Evolutionary conservation across 2,888 invertebrate genomes (phyloP).

Genomic region (Polyploca ridens): DNA sequence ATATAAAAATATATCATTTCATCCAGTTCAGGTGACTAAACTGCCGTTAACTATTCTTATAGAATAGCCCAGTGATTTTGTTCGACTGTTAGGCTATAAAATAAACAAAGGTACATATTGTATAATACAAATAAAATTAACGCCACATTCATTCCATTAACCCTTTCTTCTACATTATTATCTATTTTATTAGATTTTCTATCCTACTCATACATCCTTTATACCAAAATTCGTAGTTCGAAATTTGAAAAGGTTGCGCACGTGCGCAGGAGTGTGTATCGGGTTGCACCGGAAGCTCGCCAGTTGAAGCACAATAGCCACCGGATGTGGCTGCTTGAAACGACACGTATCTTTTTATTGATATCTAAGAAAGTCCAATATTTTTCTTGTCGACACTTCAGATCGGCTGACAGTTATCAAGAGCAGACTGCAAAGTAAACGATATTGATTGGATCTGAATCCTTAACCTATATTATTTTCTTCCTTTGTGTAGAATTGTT

Average conservation of each 20-base stretch:
- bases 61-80: not conserved
- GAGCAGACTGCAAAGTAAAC: slow-evolving; percentile 40
- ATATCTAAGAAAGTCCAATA: slow-evolving; percentile 81
- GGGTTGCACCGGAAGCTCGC: slow-evolving; percentile 81
- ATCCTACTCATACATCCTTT: slow-evolving; percentile 51
- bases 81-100: not conserved
- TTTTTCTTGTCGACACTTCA: slow-evolving; percentile 75
- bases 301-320: slow-evolving; percentile 77
- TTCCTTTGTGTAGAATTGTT: not conserved
- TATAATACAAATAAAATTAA: not conserved
- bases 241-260: slow-evolving; percentile 81
- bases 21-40: no score
- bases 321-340: slow-evolving; percentile 83
- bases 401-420: slow-evolving; percentile 61
- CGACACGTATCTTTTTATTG: slow-evolving; percentile 84
- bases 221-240: slow-evolving; percentile 67
- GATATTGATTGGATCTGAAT: slow-evolving; percentile 43
- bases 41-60: no score
- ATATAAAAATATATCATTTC: no score
- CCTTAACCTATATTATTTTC: slow-evolving; percentile 5
- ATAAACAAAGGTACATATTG: not conserved
- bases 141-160: slow-evolving; percentile 12
- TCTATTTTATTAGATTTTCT: slow-evolving; percentile 35
- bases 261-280: slow-evolving; percentile 84
- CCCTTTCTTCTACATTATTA: slow-evolving; percentile 17